Base-by-base conservation (phyloP, 2,888 invertebrate species). In the Erebia epiphron region DNA sequence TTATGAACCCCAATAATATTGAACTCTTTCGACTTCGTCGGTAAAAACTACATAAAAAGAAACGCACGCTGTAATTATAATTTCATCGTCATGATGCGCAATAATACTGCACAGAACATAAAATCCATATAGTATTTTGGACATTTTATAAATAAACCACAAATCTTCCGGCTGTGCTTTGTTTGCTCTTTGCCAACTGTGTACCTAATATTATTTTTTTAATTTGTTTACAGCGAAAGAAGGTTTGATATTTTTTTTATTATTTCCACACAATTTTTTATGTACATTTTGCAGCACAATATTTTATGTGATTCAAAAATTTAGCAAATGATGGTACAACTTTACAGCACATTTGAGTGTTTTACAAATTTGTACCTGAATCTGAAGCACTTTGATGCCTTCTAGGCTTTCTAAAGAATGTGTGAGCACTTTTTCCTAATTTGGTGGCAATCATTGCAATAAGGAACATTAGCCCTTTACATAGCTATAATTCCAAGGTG, bases 181-280 rank as follows among this genome's bases (percentile, higher is more conserved):
- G 79, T 79, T 77, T 76, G 77, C 56, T 72, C 61, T 73, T 70
- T 79, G 79, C 79, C 79, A 79, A 79, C 73, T 68, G 69, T 66
- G 77, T 72, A 41, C 71, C 69, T 75, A 64, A 72, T 76, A n/a
- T n/a, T n/a, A n/a, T 79, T 73, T 77, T 82, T 67, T 21, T 49
- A 49, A 80, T 85, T 84, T 84, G 77, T 88, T 91, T 90, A 76
- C 91, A 92, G 91, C 87, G 87, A 76, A 91, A 89, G 86, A 90
- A 91, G 92, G 92, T 92, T 88, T 88, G 90, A 75, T 70, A 79
- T 70, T 76, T 75, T 73, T n/a, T 41, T 56, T 7, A 35, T 35
- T 7, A 35, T 35, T 35, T 35, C 35, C 35, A 1, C 35, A 35
- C 35, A 35, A 60, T 52, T 54, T 35, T 35, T 65, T 66, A n/a